Evolutionary conservation across 37 sponge, comb jelly and placozoan genomes (phyloP), one percentile per base, ranked within the genome.

Genomic region (Halichondria panicea): DNA sequence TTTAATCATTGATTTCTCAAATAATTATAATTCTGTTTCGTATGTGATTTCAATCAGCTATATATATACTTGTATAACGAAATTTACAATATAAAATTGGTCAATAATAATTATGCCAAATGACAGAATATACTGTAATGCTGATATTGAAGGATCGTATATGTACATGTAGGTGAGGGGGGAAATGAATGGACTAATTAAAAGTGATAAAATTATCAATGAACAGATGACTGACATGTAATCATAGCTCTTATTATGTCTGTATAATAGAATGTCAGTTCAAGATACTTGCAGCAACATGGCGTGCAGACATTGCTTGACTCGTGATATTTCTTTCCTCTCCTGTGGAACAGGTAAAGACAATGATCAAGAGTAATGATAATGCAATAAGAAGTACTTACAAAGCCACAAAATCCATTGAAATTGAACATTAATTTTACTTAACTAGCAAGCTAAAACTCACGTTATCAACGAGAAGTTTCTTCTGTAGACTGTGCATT

Each of bases 301-400:
- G 9, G 76, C 52, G 25, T 76, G 65, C 1, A 76, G 76, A n/a
- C 52, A 64, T 32, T 44, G 40, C 64, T 63, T 76, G 63, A 76
- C 45, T 1, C 64, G 33, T 0, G 31, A 34, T 11, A 62, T 15
- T 46, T 76, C 76, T 33, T 63, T 28, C 45, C 48, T 76, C 64
- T 76, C 64, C 76, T 76, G 35, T 12, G 42, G 35, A 13, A 18
- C 2, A 19, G 32, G 63, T 4, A 48, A 11, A 48, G 15, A 18
- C 15, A 48, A 18, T 18, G 15, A 48, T 15, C 36, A 25, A 43
- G 9, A 67, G 45, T 22, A 4, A 67, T 7, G 25, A n/a, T n/a
- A n/a, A n/a, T n/a, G n/a, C n/a, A n/a, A n/a, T n/a, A n/a, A n/a
- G n/a, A 12, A 30, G 27, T 38, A 37, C 3, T 39, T 43, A 13